These are phyloP conservation scores for Hemiprocne comata DNA, from an alignment of 2,113 vertebrate species.

Conservation along the genomic window DNA sequence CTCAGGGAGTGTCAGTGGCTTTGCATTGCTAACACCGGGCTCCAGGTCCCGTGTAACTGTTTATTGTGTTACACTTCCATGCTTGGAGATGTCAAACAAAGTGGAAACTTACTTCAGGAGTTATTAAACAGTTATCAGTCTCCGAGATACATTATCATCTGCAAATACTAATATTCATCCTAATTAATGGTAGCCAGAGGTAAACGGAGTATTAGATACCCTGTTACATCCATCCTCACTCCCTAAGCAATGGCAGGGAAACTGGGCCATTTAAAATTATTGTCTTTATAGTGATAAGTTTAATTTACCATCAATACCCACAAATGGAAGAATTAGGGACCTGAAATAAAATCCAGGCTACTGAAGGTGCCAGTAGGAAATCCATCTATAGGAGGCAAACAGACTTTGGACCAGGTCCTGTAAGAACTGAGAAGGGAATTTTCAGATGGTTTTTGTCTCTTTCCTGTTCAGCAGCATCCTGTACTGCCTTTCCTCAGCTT, in stretches of 20 bases:
- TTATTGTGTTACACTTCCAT: not conserved
- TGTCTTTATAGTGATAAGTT: not conserved
- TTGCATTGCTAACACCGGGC: not conserved
- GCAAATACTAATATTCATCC: not conserved
- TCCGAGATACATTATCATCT: not conserved
- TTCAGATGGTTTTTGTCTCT: not conserved
- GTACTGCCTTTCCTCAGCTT: not conserved
- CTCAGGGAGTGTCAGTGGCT: not conserved
- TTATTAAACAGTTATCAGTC: not conserved
- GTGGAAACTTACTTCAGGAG: not conserved
- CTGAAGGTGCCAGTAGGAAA: not conserved
- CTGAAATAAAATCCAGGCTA: not conserved
- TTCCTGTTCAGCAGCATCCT: not conserved
- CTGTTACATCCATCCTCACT: accelerated
- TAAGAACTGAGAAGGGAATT: not conserved
- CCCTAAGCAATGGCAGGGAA: not conserved
- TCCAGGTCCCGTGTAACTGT: not conserved
- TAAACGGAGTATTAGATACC: not conserved
- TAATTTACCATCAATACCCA: not conserved
- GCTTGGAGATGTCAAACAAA: not conserved
- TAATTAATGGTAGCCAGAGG: not conserved
- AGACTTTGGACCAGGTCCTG: not conserved
- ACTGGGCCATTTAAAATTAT: not conserved
- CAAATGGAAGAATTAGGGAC: not conserved
- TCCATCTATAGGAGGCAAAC: not conserved